Evolutionary conservation across 2,888 invertebrate genomes (phyloP).

Genomic region (Dynastes tityus): DNA sequence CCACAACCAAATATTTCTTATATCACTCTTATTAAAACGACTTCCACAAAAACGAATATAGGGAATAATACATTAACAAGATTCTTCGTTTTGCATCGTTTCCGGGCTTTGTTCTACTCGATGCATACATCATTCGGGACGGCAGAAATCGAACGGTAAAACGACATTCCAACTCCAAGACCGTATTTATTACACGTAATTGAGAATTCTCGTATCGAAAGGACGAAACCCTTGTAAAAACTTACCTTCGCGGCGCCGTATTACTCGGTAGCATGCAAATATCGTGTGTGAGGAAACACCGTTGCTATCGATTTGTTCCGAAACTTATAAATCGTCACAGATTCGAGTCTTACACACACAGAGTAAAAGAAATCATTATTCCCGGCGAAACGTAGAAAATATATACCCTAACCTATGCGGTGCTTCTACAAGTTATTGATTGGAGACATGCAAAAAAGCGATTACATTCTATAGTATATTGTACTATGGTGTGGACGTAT

Average conservation of each 20-base stretch:
- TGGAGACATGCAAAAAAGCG: constrained; percentile 54
- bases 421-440: constrained; percentile 50
- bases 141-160: constrained; percentile 3
- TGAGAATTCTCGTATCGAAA: constrained; percentile 27
- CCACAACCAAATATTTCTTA: no score
- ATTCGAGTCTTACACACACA: constrained; percentile 15
- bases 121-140: background rate
- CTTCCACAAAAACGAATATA: no score
- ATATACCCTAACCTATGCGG: background rate
- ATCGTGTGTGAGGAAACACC: constrained; percentile 16
- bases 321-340: constrained; percentile 44
- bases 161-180: constrained; percentile 5
- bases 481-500: background rate
- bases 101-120: no score
- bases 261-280: constrained; percentile 32
- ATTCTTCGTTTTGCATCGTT: no score
- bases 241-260: constrained; percentile 7
- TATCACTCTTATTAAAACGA: no score
- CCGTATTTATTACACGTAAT: constrained; percentile 29
- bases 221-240: constrained; percentile 35
- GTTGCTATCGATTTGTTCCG: constrained; percentile 41
- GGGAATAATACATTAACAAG: no score
- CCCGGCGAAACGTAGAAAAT: constrained; percentile 35
- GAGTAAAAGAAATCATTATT: constrained; percentile 43
- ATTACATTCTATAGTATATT: constrained; percentile 38